These are phyloP conservation scores for Pagetopsis macropterus DNA, from an alignment of 2,797 vertebrate genomes.

Conservation along the genomic window DNA sequence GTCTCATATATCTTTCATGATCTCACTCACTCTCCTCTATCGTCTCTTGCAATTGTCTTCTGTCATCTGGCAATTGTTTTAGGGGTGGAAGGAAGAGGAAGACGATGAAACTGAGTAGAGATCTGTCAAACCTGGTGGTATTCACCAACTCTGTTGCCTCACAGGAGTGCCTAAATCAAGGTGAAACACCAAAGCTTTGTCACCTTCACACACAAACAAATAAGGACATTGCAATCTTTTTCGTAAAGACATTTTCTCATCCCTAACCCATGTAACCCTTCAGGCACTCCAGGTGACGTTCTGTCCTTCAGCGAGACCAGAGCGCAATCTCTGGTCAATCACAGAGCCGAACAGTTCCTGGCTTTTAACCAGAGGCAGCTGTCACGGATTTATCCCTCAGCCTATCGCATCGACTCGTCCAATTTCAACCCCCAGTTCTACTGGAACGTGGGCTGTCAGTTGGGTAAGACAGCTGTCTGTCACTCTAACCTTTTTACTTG, in stretches of 20 bases:
- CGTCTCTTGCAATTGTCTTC: slow-evolving; percentile 17
- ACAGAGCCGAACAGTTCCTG: slow-evolving; percentile 92
- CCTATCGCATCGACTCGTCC: slow-evolving; percentile 97
- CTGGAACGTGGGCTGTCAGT: slow-evolving; percentile 96
- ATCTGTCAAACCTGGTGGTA: slow-evolving; percentile 94
- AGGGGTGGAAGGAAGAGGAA: slow-evolving; percentile 91
- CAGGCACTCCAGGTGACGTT: slow-evolving; percentile 93
- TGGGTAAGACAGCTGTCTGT: slow-evolving; percentile 84
- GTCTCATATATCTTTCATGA: neutral
- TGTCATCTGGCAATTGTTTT: slow-evolving; percentile 27
- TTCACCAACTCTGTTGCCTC: slow-evolving; percentile 96
- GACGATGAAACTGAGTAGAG: slow-evolving; percentile 96
- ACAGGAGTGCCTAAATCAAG: slow-evolving; percentile 93
- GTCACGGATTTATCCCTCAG: slow-evolving; percentile 95
- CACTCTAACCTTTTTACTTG: slow-evolving; percentile 3
- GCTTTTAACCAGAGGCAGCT: slow-evolving; percentile 95
- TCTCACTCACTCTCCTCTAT: slow-evolving; percentile 25
- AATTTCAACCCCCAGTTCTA: slow-evolving; percentile 98
- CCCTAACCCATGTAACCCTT: slow-evolving; percentile 22
- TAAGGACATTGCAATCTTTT: neutral
- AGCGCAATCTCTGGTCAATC: slow-evolving; percentile 94
- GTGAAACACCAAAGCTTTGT: slow-evolving; percentile 72
- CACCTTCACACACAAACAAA: slow-evolving; percentile 8
- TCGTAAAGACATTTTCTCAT: neutral
- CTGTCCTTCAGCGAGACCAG: slow-evolving; percentile 95